These are phyloP conservation scores for Prochilodus magdalenae DNA, from an alignment of 2,113 vertebrate genomes.

Conservation along the genomic window DNA sequence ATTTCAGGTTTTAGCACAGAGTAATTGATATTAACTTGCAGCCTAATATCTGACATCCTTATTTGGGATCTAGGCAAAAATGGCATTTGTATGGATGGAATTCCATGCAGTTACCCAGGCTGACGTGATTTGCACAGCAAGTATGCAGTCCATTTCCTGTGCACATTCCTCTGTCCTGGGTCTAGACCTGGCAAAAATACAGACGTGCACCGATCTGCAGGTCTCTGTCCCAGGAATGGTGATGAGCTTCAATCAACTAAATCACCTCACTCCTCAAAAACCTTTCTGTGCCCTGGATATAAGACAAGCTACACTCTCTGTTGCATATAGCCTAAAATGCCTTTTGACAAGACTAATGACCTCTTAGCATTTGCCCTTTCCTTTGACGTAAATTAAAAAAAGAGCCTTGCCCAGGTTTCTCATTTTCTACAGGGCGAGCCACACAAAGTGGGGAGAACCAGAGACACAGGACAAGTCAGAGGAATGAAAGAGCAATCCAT, in stretches of 20 bases:
- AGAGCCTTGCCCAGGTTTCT: neutral
- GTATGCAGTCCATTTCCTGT: conserved; percentile 69
- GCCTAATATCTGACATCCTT: neutral
- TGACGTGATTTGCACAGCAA: conserved; percentile 64
- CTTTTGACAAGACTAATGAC: neutral
- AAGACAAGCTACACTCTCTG: neutral
- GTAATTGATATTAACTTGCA: neutral
- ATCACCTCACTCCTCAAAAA: neutral
- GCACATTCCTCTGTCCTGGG: conserved; percentile 49
- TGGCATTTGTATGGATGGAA: conserved; percentile 62
- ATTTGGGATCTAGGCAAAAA: conserved; percentile 35
- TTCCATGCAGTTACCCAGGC: conserved; percentile 64
- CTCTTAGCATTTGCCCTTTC: neutral
- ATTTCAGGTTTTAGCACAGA: too few relatives aligned
- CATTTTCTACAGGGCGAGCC: conserved; percentile 9
- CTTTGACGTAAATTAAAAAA: neutral
- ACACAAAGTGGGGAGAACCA: neutral
- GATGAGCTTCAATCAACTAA: conserved; percentile 5
- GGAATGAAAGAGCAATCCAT: conserved; percentile 1
- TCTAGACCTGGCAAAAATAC: conserved; percentile 19
- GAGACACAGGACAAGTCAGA: neutral
- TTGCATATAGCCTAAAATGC: neutral
- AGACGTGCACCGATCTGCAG: neutral
- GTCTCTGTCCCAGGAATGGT: neutral
- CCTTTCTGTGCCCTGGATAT: conserved; percentile 6